Evolutionary conservation across 2,113 vertebrate species (phyloP).

Genomic region (Callithrix jacchus): DNA sequence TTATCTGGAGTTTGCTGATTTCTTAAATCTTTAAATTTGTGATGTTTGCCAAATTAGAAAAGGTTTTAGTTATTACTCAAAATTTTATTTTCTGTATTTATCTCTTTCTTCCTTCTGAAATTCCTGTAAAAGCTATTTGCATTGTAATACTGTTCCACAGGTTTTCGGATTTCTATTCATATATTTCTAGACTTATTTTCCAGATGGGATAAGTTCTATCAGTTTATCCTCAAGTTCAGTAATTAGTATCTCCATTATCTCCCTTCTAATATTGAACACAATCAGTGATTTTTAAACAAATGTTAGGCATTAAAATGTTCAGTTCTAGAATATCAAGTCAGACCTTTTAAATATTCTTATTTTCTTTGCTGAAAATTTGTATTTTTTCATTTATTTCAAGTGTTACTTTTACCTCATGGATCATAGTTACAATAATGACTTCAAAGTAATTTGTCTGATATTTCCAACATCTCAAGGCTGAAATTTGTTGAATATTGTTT

Average conservation of each 20-base stretch:
- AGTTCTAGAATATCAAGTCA: neutral
- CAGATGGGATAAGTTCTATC: neutral
- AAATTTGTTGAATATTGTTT: neutral
- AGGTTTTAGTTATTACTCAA: neutral
- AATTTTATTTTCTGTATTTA: neutral
- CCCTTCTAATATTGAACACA: neutral
- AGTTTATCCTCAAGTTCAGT: neutral
- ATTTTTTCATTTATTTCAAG: neutral
- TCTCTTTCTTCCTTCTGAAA: neutral
- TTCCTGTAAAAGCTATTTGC: neutral
- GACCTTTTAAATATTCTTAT: neutral
- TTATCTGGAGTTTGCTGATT: neutral
- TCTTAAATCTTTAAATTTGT: neutral
- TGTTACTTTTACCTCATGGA: neutral
- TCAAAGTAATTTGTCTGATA: neutral
- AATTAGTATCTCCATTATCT: neutral
- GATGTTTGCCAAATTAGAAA: neutral
- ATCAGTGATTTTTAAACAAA: neutral
- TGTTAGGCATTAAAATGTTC: neutral
- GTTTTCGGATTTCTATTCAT: neutral
- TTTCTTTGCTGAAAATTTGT: neutral
- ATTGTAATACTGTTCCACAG: neutral
- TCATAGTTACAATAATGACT: neutral
- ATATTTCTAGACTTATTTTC: neutral
- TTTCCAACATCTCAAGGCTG: neutral